phyloP scores from a whole-genome alignment of 2,113 vertebrate species.

The Labeo rohita region DNA sequence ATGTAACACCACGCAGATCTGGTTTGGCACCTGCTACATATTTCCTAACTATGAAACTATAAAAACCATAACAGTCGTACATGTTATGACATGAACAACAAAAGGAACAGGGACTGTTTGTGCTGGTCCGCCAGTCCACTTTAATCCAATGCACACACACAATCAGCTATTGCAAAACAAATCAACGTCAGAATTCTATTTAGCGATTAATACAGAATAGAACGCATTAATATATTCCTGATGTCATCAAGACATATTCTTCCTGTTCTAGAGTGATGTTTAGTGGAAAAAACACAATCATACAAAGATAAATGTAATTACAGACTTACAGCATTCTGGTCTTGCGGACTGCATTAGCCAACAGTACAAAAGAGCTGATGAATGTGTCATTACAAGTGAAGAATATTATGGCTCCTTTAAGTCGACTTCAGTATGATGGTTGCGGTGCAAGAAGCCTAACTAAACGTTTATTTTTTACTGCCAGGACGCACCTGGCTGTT shows the following conservation, averaged over 20 bases:
- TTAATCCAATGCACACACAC: not conserved
- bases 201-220: not conserved
- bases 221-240: not conserved
- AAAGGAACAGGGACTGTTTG: not conserved
- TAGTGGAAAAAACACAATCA: not conserved
- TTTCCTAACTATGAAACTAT: not conserved
- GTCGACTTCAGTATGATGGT: slow-evolving; percentile 39
- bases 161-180: not conserved
- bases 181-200: not conserved
- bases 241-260: slow-evolving; percentile 1
- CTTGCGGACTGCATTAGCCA: slow-evolving; percentile 5
- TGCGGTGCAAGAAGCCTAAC: slow-evolving; percentile 27
- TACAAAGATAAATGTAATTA: slow-evolving; percentile 14
- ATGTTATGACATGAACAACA: slow-evolving; percentile 14
- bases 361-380: slow-evolving; percentile 1
- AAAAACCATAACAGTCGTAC: not conserved
- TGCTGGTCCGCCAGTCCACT: not conserved
- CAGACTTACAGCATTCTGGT: slow-evolving; percentile 36
- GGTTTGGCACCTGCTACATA: not conserved
- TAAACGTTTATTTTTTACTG: slow-evolving; percentile 31
- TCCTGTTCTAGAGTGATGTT: not conserved
- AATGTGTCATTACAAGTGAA: slow-evolving; percentile 7
- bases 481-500: slow-evolving; percentile 38
- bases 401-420: slow-evolving; percentile 39
- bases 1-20: not conserved